A percentile compares a stretch with the other conserved stretches of the same genome.
Conservation (phyloP, 2,797 vertebrate genomes). For the Champsocephalus gunnari region DNA sequence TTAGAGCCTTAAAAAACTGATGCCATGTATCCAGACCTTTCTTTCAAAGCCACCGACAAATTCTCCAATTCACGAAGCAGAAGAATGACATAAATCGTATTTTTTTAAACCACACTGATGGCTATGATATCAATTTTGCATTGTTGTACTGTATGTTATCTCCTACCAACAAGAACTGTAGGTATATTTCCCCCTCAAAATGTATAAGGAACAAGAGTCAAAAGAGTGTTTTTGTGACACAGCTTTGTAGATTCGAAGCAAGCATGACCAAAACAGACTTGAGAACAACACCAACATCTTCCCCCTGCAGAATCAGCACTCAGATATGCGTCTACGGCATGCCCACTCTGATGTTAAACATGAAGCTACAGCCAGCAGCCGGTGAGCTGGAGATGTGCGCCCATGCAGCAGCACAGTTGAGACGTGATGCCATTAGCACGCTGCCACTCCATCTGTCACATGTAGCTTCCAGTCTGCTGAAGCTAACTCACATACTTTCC, state of each 20-base stretch:
- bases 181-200: background rate
- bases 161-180: background rate
- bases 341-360: background rate
- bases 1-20: background rate
- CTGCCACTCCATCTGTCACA: constrained; percentile 71
- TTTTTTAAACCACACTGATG: too few species aligned
- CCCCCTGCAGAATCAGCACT: too few species aligned
- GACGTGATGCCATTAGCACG: constrained; percentile 56
- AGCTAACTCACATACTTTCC: constrained; percentile 26
- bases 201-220: too few species aligned
- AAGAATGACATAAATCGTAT: too few species aligned
- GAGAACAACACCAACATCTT: too few species aligned
- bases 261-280: too few species aligned
- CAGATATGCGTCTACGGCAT: too few species aligned
- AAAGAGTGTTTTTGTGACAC: too few species aligned
- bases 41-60: background rate
- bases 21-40: background rate
- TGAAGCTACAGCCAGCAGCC: background rate
- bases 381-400: background rate
- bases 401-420: constrained; percentile 27
- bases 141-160: too few species aligned
- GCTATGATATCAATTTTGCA: too few species aligned
- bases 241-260: too few species aligned
- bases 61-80: too few species aligned
- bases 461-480: constrained; percentile 42